phyloP scores from a whole-genome alignment of 2,113 vertebrate genomes.

The Plotosus lineatus region DNA sequence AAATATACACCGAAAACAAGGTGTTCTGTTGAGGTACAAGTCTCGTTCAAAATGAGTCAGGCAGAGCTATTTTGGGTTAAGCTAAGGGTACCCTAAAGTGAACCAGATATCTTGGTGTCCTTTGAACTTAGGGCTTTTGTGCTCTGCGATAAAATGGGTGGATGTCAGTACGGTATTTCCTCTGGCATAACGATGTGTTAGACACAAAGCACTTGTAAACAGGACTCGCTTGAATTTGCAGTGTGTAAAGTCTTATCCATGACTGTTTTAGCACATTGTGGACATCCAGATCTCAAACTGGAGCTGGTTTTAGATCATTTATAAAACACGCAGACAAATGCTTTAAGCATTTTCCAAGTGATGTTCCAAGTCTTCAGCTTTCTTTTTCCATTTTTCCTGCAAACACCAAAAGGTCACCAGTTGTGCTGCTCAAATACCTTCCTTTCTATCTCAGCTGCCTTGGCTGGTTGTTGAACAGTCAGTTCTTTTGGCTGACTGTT shows the following conservation, averaged over 20 bases:
- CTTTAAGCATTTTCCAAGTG: slow-evolving; percentile 65
- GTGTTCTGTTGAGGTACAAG: not conserved
- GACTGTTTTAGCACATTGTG: slow-evolving; percentile 69
- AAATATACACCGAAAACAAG: not conserved
- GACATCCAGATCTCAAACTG: slow-evolving; percentile 59
- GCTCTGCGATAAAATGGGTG: not conserved
- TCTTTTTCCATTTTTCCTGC: slow-evolving; percentile 58
- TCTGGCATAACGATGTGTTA: slow-evolving; percentile 19
- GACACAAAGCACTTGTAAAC: slow-evolving; percentile 72
- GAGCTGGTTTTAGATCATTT: slow-evolving; percentile 49
- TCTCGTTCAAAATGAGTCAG: not conserved
- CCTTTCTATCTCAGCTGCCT: slow-evolving; percentile 43
- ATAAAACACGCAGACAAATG: slow-evolving; percentile 59
- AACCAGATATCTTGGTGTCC: not conserved
- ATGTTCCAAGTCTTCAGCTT: slow-evolving; percentile 60
- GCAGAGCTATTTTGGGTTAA: not conserved
- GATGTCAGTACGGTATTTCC: slow-evolving; percentile 24
- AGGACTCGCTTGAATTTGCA: slow-evolving; percentile 73
- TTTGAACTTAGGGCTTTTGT: not conserved
- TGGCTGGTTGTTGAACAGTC: slow-evolving; percentile 25
- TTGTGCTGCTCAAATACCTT: slow-evolving; percentile 49
- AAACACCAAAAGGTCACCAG: slow-evolving; percentile 64
- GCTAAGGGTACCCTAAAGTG: not conserved
- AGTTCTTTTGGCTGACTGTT: slow-evolving; percentile 31
- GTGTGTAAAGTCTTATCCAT: slow-evolving; percentile 75